Evolutionary conservation across 2,797 vertebrate species (phyloP).

Genomic region (Gambelia wislizenii): DNA sequence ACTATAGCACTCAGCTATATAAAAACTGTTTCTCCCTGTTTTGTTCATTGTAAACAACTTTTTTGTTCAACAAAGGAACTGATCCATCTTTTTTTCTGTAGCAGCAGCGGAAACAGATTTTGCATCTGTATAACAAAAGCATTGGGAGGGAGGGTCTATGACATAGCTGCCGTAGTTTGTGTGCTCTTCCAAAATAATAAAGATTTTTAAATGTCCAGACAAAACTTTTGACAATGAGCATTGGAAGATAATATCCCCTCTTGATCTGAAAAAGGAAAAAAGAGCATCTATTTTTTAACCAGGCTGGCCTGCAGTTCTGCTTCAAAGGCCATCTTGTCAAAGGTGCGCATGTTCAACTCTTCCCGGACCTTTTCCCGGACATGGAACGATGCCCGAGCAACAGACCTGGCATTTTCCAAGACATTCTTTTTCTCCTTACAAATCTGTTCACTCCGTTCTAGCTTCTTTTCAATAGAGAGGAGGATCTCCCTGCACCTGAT

Average conservation of each 20-base stretch:
- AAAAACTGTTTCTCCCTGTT: conserved; percentile 32
- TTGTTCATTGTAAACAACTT: background rate
- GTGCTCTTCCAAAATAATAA: conserved; percentile 55
- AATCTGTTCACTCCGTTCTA: conserved; percentile 97
- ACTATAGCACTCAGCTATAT: conserved; percentile 32
- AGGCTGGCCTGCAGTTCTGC: conserved; percentile 93
- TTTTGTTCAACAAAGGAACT: conserved; percentile 7
- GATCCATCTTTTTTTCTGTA: conserved; percentile 19
- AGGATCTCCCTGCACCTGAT: conserved; percentile 89
- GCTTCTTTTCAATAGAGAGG: conserved; percentile 94
- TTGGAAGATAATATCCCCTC: background rate
- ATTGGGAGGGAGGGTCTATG: conserved; percentile 30
- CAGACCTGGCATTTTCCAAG: conserved; percentile 93
- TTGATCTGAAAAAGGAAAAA: background rate
- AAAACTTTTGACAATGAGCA: conserved; percentile 5
- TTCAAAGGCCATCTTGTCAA: conserved; percentile 97
- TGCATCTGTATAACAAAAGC: conserved; percentile 34
- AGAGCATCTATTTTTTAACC: conserved; percentile 85
- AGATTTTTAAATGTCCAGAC: conserved; percentile 9
- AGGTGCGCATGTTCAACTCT: conserved; percentile 94
- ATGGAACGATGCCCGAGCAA: conserved; percentile 94
- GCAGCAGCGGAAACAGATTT: conserved; percentile 33
- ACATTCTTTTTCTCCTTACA: conserved; percentile 91
- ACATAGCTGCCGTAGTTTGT: conserved; percentile 70
- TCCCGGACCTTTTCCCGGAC: conserved; percentile 94